Conservation (phyloP, 2,797 vertebrate genomes). For the Masticophis lateralis region DNA sequence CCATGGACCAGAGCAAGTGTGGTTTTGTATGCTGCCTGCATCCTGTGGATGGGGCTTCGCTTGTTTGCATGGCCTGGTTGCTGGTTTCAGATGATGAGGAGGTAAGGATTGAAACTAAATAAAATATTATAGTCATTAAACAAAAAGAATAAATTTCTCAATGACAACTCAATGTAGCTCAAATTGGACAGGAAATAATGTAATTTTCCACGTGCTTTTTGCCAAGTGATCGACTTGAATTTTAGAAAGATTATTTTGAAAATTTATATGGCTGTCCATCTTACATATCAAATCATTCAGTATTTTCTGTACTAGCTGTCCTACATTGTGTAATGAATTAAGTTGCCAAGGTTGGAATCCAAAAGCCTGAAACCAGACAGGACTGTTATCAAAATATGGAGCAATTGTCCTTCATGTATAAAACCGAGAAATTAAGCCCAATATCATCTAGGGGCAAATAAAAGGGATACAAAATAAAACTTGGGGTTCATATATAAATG, state of each 20-base stretch:
- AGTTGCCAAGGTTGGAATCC: neutral
- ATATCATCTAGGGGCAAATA: neutral
- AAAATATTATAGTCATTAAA: neutral
- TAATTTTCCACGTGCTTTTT: neutral
- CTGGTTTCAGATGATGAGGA: neutral
- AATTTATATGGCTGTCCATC: neutral
- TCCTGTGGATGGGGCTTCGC: no score
- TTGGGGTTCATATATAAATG: neutral
- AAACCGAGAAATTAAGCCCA: neutral
- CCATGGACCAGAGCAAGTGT: no score
- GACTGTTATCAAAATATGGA: neutral
- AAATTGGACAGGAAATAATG: conserved; percentile 8
- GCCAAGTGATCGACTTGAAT: neutral
- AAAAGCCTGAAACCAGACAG: neutral
- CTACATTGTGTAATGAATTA: neutral
- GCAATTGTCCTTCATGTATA: neutral
- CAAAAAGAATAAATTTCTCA: neutral
- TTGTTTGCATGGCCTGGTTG: no score
- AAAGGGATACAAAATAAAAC: neutral
- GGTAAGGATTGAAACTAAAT: neutral
- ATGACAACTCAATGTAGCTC: neutral
- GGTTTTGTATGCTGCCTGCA: no score
- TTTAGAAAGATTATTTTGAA: neutral
- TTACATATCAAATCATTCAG: neutral
- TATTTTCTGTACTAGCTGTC: neutral